Evolutionary conservation across 2,113 vertebrate species (phyloP).

Genomic region (Diphyllodes magnificus): DNA sequence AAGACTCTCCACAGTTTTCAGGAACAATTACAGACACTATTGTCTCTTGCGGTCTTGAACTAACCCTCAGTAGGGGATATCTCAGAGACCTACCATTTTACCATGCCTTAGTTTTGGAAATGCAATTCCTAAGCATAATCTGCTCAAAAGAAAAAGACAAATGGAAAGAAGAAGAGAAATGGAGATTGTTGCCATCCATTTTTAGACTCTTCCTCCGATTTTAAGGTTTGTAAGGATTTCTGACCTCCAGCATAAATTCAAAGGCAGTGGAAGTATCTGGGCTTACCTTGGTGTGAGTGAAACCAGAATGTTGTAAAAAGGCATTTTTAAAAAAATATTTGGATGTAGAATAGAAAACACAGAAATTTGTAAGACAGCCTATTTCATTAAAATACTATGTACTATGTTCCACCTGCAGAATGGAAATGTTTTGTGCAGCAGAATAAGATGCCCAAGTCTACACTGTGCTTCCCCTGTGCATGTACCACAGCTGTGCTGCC

Average conservation of each 20-base stretch:
- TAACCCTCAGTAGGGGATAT: conserved; percentile 12
- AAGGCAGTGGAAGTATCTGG: not conserved
- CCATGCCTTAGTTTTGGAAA: conserved; percentile 16
- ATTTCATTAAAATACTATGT: not conserved
- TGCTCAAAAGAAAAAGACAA: not conserved
- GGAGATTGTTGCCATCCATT: not conserved
- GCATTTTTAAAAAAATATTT: not conserved
- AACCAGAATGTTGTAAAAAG: not conserved
- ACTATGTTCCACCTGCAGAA: conserved; percentile 64
- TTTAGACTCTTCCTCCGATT: not conserved
- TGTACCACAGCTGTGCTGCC: conserved; percentile 79
- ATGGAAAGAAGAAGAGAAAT: not conserved
- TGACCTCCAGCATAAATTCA: not conserved
- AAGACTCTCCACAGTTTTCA: conserved; percentile 41
- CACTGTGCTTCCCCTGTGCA: conserved; percentile 76
- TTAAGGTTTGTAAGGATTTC: not conserved
- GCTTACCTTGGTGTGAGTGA: not conserved
- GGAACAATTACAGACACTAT: conserved; percentile 26
- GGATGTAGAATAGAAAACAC: not conserved
- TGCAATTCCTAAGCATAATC: not conserved
- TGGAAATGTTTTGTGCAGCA: conserved; percentile 79
- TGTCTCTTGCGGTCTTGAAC: conserved; percentile 24
- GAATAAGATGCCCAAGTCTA: conserved; percentile 77
- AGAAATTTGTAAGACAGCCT: not conserved
- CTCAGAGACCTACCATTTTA: conserved; percentile 28